phyloP scores from a whole-genome alignment of 2,113 vertebrate genomes.

The Jacana jacana region DNA sequence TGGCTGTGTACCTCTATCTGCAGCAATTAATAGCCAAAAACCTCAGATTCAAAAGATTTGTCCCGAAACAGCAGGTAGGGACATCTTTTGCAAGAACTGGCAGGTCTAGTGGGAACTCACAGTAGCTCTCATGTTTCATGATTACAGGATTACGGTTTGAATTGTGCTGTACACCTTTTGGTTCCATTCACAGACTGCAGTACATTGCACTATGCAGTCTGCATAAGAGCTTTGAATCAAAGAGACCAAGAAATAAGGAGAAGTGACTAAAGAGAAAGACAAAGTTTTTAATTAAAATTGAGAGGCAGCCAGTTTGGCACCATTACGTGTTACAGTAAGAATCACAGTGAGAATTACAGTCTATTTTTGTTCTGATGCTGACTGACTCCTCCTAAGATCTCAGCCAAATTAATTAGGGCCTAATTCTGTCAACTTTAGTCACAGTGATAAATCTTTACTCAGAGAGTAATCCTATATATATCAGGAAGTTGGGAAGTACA shows the following conservation, averaged over 20 bases:
- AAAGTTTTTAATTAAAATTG: neutral
- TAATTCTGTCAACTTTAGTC: neutral
- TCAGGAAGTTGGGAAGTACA: neutral
- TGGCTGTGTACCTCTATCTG: neutral
- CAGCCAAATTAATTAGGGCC: neutral
- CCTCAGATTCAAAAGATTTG: neutral
- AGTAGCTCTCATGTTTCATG: neutral
- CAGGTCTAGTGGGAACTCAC: neutral
- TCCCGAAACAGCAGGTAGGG: neutral
- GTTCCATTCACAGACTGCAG: neutral
- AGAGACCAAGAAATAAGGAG: neutral
- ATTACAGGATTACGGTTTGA: neutral
- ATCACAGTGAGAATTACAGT: neutral
- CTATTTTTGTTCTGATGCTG: neutral
- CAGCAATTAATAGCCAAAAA: neutral
- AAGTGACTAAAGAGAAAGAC: neutral
- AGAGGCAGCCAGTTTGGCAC: neutral
- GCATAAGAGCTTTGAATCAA: neutral
- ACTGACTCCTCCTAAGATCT: neutral
- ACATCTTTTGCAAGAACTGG: neutral
- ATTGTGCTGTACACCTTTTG: fast-evolving
- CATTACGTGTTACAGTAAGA: neutral
- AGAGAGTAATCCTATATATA: neutral
- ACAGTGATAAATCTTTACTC: neutral
- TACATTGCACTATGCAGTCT: neutral